A percentile compares a stretch with the other conserved stretches of the same genome.
Evolutionary conservation across 2,113 vertebrate genomes (phyloP).

Genomic region (Thalassoma bifasciatum): DNA sequence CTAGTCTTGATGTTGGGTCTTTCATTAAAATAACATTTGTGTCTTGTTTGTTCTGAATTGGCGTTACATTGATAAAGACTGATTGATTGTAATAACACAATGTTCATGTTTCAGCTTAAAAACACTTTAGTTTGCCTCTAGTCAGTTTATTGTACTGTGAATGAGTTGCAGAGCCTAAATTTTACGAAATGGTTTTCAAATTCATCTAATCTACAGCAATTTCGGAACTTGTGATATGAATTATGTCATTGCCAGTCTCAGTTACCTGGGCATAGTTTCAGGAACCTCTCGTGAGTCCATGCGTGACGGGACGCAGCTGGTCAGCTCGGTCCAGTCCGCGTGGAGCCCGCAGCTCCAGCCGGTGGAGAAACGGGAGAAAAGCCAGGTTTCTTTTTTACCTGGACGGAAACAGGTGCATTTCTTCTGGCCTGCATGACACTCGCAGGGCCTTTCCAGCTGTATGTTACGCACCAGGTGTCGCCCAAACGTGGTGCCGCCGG

Average conservation of each 20-base stretch:
- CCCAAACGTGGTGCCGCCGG: slow-evolving; percentile 92
- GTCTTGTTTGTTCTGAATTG: no score
- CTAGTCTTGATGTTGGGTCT: no score
- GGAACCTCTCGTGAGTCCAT: slow-evolving; percentile 85
- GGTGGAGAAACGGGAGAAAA: slow-evolving; percentile 90
- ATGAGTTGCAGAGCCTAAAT: no score
- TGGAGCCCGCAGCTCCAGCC: slow-evolving; percentile 90
- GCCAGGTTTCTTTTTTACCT: slow-evolving; percentile 95
- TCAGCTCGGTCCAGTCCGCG: slow-evolving; percentile 89
- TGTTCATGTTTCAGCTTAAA: no score
- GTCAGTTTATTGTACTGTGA: no score
- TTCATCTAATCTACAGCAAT: no score
- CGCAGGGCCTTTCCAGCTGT: slow-evolving; percentile 95
- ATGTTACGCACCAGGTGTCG: slow-evolving; percentile 95
- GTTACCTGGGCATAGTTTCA: slow-evolving; percentile 87
- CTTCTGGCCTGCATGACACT: slow-evolving; percentile 96
- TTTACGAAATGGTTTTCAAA: no score
- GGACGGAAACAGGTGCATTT: slow-evolving; percentile 96
- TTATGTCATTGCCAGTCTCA: background rate
- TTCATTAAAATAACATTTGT: no score
- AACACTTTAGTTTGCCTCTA: no score
- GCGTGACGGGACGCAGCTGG: slow-evolving; percentile 89
- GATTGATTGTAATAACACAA: no score
- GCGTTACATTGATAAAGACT: no score
- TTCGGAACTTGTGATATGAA: no score